A percentile compares a stretch with the other conserved stretches of the same genome.
Evolutionary conservation across 2,888 invertebrate species (phyloP).

Genomic region (Drosophila acutilabella): DNA sequence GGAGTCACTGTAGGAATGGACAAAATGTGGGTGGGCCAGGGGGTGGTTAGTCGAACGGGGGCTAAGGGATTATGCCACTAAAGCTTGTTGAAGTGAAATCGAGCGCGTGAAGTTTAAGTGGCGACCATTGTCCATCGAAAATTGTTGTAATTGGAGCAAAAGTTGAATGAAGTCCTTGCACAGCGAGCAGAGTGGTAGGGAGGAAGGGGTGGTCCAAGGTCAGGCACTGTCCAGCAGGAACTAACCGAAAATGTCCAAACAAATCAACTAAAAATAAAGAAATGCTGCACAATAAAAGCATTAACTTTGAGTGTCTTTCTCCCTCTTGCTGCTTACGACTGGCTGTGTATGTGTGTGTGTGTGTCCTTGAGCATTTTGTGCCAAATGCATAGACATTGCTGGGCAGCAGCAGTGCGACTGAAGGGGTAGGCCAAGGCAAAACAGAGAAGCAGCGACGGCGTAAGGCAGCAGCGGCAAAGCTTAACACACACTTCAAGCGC

Average conservation of each 20-base stretch:
- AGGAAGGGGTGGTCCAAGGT: slow-evolving; percentile 45
- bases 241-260: slow-evolving; percentile 59
- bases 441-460: slow-evolving; percentile 2
- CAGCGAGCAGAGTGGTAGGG: background rate
- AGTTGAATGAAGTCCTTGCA: slow-evolving; percentile 2
- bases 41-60: slow-evolving; percentile 6
- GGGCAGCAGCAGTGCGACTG: background rate
- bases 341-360: slow-evolving; percentile 12
- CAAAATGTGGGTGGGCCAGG: no score
- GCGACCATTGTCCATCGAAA: slow-evolving; percentile 60
- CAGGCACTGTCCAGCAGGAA: slow-evolving; percentile 41
- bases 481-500: slow-evolving; percentile 71
- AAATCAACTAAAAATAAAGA: slow-evolving; percentile 64
- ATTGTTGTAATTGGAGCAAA: slow-evolving; percentile 62
- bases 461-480: slow-evolving; percentile 52
- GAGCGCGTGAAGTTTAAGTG: slow-evolving; percentile 72
- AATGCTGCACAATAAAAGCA: slow-evolving; percentile 65
- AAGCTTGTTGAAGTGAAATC: slow-evolving; percentile 68
- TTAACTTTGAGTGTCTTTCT: slow-evolving; percentile 44
- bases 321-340: background rate
- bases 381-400: slow-evolving; percentile 65
- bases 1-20: slow-evolving; percentile 2
- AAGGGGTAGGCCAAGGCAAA: background rate
- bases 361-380: slow-evolving; percentile 80
- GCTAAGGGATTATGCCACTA: slow-evolving; percentile 59